Conservation (phyloP, 35 echinoderm and acorn worm genomes). For the Apostichopus parvimensis region DNA sequence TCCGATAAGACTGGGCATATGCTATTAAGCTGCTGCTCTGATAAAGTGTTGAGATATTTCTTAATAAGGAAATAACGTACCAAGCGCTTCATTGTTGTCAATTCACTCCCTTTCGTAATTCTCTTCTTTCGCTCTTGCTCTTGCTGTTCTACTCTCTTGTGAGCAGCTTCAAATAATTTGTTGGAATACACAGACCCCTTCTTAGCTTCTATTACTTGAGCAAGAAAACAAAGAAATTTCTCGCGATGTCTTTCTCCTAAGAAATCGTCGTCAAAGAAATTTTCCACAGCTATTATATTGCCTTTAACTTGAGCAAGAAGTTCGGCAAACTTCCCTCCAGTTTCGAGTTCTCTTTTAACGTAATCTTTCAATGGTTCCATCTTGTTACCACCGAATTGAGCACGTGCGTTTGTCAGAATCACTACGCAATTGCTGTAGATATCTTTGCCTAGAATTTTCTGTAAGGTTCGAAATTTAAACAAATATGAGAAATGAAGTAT, state of each 20-base stretch:
- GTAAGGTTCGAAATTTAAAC: too few relatives aligned
- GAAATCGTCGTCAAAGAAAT: background rate
- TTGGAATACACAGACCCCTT: conserved; percentile 1
- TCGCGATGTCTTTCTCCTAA: background rate
- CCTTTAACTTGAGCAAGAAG: background rate
- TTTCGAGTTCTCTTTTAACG: background rate
- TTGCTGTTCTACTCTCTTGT: background rate
- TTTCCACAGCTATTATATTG: conserved; percentile 9
- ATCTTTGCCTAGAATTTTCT: conserved; percentile 7
- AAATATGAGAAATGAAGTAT: too few relatives aligned
- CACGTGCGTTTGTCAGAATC: background rate
- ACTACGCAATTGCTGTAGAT: conserved; percentile 37
- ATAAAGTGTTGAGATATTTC: background rate
- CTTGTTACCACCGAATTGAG: background rate
- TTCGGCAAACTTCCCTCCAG: background rate
- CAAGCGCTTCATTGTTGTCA: background rate
- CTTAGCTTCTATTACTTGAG: conserved; percentile 6
- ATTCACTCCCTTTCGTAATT: too few relatives aligned
- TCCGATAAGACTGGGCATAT: background rate
- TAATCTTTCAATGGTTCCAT: background rate
- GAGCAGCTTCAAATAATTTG: background rate
- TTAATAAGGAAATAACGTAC: background rate
- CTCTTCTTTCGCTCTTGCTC: background rate
- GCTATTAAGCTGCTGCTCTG: background rate
- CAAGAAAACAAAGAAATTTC: background rate